These are phyloP conservation scores for Benthosema pterotum DNA, from an alignment of 2,797 vertebrate species.

Conservation along the genomic window DNA sequence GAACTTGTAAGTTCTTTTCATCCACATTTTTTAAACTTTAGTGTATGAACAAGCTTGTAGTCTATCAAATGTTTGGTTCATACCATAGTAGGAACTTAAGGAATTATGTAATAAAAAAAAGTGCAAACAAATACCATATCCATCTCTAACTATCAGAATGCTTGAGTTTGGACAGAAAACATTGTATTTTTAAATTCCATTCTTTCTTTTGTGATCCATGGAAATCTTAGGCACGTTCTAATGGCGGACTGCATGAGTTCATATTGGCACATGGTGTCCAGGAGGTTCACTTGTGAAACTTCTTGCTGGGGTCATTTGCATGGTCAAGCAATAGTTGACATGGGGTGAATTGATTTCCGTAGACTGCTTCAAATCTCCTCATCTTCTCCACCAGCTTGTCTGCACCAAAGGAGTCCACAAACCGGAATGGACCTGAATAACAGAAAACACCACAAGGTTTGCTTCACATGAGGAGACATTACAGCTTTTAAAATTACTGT, in stretches of 20 bases:
- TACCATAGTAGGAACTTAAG: slow-evolving; percentile 21
- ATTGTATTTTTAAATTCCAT: no score
- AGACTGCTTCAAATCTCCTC: slow-evolving; percentile 87
- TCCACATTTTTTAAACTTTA: slow-evolving; percentile 29
- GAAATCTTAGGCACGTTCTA: slow-evolving; percentile 65
- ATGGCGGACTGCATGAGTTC: slow-evolving; percentile 36
- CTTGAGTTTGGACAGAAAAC: slow-evolving; percentile 6
- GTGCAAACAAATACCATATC: slow-evolving; percentile 44
- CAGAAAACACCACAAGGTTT: neutral
- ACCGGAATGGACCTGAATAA: slow-evolving; percentile 92
- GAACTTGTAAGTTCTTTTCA: no score
- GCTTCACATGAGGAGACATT: neutral
- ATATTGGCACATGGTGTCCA: slow-evolving; percentile 33
- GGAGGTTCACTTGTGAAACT: slow-evolving; percentile 88
- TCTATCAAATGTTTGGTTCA: slow-evolving; percentile 17
- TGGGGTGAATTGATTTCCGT: slow-evolving; percentile 90
- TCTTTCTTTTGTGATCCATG: slow-evolving; percentile 19
- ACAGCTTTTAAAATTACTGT: no score
- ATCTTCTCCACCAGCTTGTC: slow-evolving; percentile 90
- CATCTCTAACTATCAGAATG: slow-evolving; percentile 8
- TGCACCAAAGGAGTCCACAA: slow-evolving; percentile 87
- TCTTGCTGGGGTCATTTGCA: slow-evolving; percentile 88
- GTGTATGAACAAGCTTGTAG: slow-evolving; percentile 10
- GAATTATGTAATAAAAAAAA: no score
- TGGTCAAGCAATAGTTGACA: slow-evolving; percentile 94